These are phyloP conservation scores for Microcaecilia unicolor DNA, from an alignment of 2,797 vertebrate genomes.

Conservation along the genomic window DNA sequence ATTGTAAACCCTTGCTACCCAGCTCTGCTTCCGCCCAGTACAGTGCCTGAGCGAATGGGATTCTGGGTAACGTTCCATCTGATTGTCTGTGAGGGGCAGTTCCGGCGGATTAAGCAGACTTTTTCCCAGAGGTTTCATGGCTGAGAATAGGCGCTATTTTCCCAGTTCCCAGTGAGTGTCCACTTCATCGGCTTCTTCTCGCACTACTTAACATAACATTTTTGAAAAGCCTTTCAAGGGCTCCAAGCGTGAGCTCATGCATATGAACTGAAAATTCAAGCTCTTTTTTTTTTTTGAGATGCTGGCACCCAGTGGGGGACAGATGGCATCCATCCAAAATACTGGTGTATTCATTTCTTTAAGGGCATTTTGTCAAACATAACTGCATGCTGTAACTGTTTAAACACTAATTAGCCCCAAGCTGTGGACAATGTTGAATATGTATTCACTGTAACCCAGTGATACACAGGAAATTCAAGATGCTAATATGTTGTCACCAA, in stretches of 20 bases:
- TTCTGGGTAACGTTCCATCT: not conserved
- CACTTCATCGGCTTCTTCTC: not conserved
- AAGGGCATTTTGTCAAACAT: conserved; percentile 40
- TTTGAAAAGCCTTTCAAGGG: not conserved
- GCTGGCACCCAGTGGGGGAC: not conserved
- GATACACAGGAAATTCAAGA: conserved; percentile 37
- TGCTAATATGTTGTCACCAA: conserved; percentile 38
- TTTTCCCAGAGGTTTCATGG: not conserved
- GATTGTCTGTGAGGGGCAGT: not conserved
- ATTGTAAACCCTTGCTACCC: no score
- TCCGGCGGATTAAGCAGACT: not conserved
- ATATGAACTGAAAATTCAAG: conserved; percentile 1
- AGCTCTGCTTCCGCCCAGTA: no score
- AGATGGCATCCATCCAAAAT: conserved; percentile 35
- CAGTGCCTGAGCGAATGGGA: not conserved
- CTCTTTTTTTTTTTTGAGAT: conserved; percentile 1
- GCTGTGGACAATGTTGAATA: conserved; percentile 45
- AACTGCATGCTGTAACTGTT: conserved; percentile 30
- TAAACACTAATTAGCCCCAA: conserved; percentile 50
- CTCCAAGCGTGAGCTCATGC: conserved; percentile 1
- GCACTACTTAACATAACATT: not conserved
- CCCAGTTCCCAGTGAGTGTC: not conserved
- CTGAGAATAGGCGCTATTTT: not conserved
- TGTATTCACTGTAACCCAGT: conserved; percentile 15
- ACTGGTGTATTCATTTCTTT: conserved; percentile 31